phyloP scores from a whole-genome alignment of 2,113 vertebrate genomes.

The Elephantulus edwardii region DNA sequence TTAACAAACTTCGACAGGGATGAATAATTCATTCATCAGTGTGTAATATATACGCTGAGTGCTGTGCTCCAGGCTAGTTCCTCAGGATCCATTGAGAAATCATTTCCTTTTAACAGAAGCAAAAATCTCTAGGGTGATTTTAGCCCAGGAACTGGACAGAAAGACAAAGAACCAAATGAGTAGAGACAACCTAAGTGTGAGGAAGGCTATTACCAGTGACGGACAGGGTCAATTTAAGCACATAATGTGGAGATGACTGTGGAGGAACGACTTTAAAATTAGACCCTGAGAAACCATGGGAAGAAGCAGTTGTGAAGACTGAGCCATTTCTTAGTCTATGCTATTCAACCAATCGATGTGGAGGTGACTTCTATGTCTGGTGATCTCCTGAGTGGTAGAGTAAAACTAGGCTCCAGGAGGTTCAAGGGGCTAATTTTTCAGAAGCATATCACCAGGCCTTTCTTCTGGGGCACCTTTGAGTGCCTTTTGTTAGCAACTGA shows the following conservation, averaged over 20 bases:
- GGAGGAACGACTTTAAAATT: background rate
- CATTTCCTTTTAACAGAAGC: background rate
- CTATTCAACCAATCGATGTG: background rate
- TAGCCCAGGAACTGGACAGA: background rate
- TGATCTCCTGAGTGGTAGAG: background rate
- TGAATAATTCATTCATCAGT: background rate
- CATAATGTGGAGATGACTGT: background rate
- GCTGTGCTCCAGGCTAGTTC: background rate
- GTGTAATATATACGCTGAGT: background rate
- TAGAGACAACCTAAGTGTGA: background rate
- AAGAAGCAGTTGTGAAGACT: background rate
- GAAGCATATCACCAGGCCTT: background rate
- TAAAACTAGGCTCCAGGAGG: background rate
- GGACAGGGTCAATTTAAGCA: background rate
- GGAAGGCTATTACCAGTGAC: background rate
- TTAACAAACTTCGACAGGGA: background rate
- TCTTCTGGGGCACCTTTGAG: background rate
- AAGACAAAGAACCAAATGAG: conserved; percentile 8
- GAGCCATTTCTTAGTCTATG: background rate
- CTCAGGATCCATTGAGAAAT: background rate
- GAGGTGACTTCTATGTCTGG: background rate
- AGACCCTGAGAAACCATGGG: background rate
- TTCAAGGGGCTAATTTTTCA: background rate
- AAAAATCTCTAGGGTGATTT: background rate
- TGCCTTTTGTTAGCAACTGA: background rate